Conservation (phyloP, 2,888 invertebrate species). For the Drosophila acutilabella region DNA sequence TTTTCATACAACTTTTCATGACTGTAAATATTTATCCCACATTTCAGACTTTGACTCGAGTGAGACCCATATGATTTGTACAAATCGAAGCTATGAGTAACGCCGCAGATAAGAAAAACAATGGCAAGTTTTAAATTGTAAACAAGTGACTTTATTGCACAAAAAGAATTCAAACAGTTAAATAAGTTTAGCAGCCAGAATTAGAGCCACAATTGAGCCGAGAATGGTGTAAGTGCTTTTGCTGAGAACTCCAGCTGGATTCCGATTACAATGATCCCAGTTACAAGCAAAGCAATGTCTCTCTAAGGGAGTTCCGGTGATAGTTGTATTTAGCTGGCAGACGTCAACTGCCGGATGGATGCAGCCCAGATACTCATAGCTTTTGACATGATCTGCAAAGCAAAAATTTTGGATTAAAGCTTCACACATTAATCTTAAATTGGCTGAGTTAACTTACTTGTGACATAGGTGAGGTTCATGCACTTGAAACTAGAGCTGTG, state of each 20-base stretch:
- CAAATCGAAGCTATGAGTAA: neutral
- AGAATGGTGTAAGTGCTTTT: constrained; percentile 4
- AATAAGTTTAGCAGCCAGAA: neutral
- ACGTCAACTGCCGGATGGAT: constrained; percentile 19
- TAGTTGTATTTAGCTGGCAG: constrained; percentile 20
- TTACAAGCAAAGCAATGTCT: constrained; percentile 12
- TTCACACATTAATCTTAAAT: neutral
- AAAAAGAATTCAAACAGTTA: neutral
- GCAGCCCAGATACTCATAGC: constrained; percentile 40
- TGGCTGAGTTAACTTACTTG: constrained; percentile 25
- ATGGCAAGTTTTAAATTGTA: no score
- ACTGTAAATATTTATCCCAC: neutral
- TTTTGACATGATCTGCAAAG: constrained; percentile 13
- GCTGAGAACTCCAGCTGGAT: constrained; percentile 53
- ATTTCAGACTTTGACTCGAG: neutral
- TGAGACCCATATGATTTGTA: neutral
- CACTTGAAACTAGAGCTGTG: constrained; percentile 31
- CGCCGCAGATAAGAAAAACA: no score
- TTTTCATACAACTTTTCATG: no score
- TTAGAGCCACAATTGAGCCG: neutral
- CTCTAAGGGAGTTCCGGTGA: rapidly evolving
- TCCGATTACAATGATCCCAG: constrained; percentile 40
- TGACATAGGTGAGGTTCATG: constrained; percentile 32
- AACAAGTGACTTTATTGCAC: neutral
- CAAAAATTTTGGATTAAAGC: neutral